These are phyloP conservation scores for Conus canariensis DNA, from an alignment of 2,888 invertebrate species.

Conservation along the genomic window DNA sequence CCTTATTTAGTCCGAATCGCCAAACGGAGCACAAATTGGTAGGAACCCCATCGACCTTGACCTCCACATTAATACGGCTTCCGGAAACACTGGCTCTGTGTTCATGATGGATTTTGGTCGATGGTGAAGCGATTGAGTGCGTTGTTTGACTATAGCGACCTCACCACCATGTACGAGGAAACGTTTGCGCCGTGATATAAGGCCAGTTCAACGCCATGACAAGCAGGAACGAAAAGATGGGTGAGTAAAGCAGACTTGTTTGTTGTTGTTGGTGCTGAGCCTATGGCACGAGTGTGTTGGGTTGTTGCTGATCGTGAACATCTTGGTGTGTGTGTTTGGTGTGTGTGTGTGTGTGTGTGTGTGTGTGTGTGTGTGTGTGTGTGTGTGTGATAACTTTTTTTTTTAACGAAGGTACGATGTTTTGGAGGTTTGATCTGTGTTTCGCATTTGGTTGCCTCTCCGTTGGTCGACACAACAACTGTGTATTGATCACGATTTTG, in stretches of 20 bases:
- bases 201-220: slow-evolving; percentile 1
- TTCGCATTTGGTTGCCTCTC: neutral
- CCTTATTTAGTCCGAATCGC: slow-evolving; percentile 29
- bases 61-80: slow-evolving; percentile 23
- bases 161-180: slow-evolving; percentile 26
- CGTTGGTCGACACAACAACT: neutral
- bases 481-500: no score
- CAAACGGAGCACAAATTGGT: slow-evolving; percentile 1
- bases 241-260: neutral
- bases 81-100: slow-evolving; percentile 32
- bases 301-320: neutral
- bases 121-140: slow-evolving; percentile 25
- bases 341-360: neutral
- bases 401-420: neutral
- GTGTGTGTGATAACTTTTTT: neutral
- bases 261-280: neutral
- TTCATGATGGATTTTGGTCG: slow-evolving; percentile 22
- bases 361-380: no score
- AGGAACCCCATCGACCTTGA: slow-evolving; percentile 2
- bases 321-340: neutral
- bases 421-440: neutral
- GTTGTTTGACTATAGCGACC: neutral
- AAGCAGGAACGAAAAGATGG: slow-evolving; percentile 32
- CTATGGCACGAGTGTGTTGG: neutral
- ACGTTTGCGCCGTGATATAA: neutral